Percentiles rank a stretch among this genome's conserved stretches.
Conservation (phyloP, 2,888 invertebrate genomes). For the Rhynchonema sp. region DNA sequence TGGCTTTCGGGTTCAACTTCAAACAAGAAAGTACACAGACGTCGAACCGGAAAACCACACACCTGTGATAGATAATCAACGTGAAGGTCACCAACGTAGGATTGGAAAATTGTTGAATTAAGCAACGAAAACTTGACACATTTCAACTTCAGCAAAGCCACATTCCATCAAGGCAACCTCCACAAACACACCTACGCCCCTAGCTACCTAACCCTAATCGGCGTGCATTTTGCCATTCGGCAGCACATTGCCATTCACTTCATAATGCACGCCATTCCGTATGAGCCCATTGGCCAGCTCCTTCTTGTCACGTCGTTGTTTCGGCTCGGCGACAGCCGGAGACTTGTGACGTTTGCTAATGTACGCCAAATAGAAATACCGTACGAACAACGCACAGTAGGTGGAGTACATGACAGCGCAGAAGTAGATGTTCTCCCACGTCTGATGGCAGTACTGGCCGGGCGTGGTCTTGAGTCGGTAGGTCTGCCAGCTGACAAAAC, state of each 20-base stretch:
- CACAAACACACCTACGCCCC: too few species aligned
- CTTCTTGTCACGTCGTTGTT: background rate
- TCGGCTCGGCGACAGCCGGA: background rate
- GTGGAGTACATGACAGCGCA: slow-evolving; percentile 26
- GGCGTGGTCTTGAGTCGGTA: slow-evolving; percentile 21
- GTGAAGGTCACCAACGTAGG: too few species aligned
- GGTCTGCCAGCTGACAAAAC: slow-evolving; percentile 21
- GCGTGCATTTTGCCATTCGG: background rate
- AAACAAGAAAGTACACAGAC: too few species aligned
- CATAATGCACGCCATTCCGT: background rate
- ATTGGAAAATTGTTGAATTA: too few species aligned
- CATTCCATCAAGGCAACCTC: too few species aligned
- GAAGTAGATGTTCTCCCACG: slow-evolving; percentile 31
- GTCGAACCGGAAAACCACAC: too few species aligned
- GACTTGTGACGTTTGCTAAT: background rate
- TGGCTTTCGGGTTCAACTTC: too few species aligned
- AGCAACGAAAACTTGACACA: too few species aligned
- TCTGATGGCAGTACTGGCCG: slow-evolving; percentile 29
- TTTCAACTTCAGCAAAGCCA: too few species aligned
- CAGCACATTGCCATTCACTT: too few species aligned
- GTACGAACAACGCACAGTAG: slow-evolving; percentile 27
- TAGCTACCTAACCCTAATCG: too few species aligned
- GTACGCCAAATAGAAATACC: slow-evolving; percentile 13
- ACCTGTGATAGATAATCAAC: too few species aligned
- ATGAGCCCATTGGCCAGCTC: background rate